These are phyloP conservation scores for Meleagris gallopavo DNA, from an alignment of 2,113 vertebrate genomes.

Conservation along the genomic window DNA sequence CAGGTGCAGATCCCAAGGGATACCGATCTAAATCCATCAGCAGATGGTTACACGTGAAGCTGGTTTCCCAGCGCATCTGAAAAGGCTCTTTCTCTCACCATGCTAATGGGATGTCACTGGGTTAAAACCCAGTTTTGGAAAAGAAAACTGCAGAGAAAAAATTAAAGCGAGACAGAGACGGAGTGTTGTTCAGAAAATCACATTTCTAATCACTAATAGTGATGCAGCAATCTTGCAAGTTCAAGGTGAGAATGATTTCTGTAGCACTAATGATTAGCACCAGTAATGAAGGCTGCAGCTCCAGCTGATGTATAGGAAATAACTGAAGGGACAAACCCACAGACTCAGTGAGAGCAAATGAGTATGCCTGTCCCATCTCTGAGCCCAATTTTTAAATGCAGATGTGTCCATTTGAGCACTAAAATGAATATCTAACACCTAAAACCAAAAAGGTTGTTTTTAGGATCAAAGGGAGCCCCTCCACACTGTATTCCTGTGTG, in stretches of 20 bases:
- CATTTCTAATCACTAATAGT: not conserved
- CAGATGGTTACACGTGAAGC: not conserved
- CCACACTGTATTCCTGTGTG: not conserved
- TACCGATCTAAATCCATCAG: conserved; percentile 29
- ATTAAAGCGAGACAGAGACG: not conserved
- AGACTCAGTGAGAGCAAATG: not conserved
- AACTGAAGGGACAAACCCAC: not conserved
- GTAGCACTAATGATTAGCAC: not conserved
- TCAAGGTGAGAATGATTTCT: not conserved
- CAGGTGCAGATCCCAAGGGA: not conserved
- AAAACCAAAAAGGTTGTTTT: not conserved
- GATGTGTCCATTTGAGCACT: not conserved
- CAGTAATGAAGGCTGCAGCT: not conserved
- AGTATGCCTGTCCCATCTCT: not conserved
- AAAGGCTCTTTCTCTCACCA: not conserved
- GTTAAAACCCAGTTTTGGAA: not conserved
- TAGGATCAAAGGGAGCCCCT: not conserved
- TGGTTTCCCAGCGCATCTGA: not conserved
- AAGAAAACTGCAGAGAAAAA: not conserved
- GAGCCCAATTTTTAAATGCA: not conserved
- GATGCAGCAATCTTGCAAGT: not conserved
- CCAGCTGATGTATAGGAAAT: not conserved
- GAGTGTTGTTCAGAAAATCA: not conserved
- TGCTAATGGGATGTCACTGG: not conserved
- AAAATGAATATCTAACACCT: not conserved